These are phyloP conservation scores for Augiades crinisus DNA, from an alignment of 2,888 invertebrate genomes.

Conservation along the genomic window DNA sequence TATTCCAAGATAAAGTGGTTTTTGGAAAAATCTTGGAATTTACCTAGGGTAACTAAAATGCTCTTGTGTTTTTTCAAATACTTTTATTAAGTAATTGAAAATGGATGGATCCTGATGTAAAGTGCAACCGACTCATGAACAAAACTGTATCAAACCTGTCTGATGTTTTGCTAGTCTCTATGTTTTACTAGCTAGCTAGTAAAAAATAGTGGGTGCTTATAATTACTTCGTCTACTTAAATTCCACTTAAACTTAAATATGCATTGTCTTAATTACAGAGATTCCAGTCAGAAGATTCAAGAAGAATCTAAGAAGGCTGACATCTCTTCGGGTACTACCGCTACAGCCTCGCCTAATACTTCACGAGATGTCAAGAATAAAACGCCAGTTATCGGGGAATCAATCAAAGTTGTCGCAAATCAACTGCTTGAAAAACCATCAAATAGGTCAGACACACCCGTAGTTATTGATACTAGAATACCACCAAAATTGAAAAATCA, in stretches of 20 bases:
- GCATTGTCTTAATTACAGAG: constrained; percentile 27
- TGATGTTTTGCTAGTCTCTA: too few relatives aligned
- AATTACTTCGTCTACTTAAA: too few relatives aligned
- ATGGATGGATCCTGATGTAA: too few relatives aligned
- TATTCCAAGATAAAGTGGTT: too few relatives aligned
- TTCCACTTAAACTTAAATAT: constrained; percentile 7
- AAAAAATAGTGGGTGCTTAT: too few relatives aligned
- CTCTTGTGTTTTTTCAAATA: too few relatives aligned
- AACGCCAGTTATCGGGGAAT: constrained; percentile 74
- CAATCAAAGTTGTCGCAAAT: constrained; percentile 80
- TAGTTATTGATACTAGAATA: constrained; percentile 82
- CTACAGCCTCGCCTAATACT: constrained; percentile 39
- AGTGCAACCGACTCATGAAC: too few relatives aligned
- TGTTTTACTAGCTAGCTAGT: too few relatives aligned
- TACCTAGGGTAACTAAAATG: too few relatives aligned
- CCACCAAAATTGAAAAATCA: constrained; percentile 83
- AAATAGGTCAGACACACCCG: constrained; percentile 56
- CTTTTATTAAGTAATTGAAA: too few relatives aligned
- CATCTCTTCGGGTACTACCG: constrained; percentile 24
- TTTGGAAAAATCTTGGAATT: too few relatives aligned
- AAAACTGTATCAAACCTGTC: too few relatives aligned
- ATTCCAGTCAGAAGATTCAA: constrained; percentile 10
- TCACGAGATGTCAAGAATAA: constrained; percentile 66
- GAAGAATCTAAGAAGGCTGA: constrained; percentile 29
- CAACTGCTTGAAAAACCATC: constrained; percentile 76